Conservation (phyloP, 2,113 vertebrate species). For the Perca flavescens region DNA sequence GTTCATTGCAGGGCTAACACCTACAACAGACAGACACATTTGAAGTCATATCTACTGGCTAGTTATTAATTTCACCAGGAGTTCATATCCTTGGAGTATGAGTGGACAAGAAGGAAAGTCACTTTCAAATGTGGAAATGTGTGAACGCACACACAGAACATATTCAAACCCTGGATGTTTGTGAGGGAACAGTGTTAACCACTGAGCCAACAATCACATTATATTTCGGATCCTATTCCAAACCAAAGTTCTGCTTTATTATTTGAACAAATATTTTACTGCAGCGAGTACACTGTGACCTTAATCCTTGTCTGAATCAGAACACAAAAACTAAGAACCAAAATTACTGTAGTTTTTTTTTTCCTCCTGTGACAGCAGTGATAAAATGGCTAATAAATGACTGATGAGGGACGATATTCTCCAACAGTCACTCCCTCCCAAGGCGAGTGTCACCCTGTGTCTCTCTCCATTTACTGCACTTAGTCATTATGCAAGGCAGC, state of each 20-base stretch:
- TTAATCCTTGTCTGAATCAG: conserved; percentile 23
- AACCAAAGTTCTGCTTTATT: conserved; percentile 18
- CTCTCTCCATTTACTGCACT: conserved; percentile 51
- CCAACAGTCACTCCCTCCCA: conserved; percentile 23
- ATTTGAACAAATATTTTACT: conserved; percentile 8
- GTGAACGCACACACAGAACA: background rate
- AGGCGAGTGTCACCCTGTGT: conserved; percentile 41
- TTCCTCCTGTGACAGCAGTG: conserved; percentile 7
- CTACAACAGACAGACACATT: background rate
- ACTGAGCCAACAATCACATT: background rate
- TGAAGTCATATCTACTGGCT: background rate
- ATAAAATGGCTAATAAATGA: conserved; percentile 49
- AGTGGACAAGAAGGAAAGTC: background rate
- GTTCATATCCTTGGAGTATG: background rate
- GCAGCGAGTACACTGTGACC: background rate
- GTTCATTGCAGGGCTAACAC: background rate
- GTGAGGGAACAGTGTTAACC: background rate
- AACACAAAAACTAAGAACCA: conserved; percentile 9
- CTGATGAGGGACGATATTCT: conserved; percentile 37
- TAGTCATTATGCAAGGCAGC: conserved; percentile 63
- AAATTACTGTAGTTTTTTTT: background rate
- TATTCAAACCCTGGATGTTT: background rate
- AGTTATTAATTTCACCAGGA: background rate
- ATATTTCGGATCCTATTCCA: conserved; percentile 8
- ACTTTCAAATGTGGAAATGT: background rate